These are phyloP conservation scores for Carettochelys insculpta DNA, from an alignment of 2,113 vertebrate genomes.

Conservation along the genomic window DNA sequence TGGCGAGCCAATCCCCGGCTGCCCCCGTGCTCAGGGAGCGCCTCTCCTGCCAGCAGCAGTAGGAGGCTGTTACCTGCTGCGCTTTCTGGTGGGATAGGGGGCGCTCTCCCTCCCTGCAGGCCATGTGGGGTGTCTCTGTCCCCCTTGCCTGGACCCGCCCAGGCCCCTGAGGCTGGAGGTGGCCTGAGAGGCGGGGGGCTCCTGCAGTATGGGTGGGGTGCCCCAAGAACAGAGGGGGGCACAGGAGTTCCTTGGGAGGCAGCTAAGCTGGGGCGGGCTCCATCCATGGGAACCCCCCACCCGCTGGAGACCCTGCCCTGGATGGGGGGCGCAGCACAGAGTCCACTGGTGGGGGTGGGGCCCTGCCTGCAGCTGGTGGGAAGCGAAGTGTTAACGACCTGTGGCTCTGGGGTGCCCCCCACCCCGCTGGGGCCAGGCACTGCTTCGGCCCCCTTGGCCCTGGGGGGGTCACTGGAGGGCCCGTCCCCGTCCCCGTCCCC, in stretches of 20 bases:
- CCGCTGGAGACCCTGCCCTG: not conserved
- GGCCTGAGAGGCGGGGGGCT: too few species aligned
- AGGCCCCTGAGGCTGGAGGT: not conserved
- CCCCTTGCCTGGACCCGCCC: not conserved
- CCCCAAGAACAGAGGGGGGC: too few species aligned
- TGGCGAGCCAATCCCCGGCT: too few species aligned
- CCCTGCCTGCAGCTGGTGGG: not conserved
- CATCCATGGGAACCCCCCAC: too few species aligned
- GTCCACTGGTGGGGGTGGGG: too few species aligned
- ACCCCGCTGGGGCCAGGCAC: not conserved
- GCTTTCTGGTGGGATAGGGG: not conserved
- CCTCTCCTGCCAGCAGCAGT: not conserved
- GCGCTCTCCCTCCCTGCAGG: not conserved
- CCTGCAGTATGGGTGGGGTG: not conserved
- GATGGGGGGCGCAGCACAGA: too few species aligned
- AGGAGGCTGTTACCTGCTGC: not conserved
- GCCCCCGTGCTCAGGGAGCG: too few species aligned
- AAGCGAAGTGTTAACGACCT: not conserved
- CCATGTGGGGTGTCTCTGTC: not conserved
- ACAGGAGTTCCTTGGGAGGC: too few species aligned
- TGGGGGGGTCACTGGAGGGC: not conserved
- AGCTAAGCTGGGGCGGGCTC: too few species aligned
- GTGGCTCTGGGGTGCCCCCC: not conserved
- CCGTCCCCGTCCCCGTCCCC: too few species aligned
- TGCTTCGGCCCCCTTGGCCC: not conserved